Percentiles rank a stretch among this genome's conserved stretches.
Conservation (phyloP, 2,113 vertebrate species). For the Oreochromis aureus region DNA sequence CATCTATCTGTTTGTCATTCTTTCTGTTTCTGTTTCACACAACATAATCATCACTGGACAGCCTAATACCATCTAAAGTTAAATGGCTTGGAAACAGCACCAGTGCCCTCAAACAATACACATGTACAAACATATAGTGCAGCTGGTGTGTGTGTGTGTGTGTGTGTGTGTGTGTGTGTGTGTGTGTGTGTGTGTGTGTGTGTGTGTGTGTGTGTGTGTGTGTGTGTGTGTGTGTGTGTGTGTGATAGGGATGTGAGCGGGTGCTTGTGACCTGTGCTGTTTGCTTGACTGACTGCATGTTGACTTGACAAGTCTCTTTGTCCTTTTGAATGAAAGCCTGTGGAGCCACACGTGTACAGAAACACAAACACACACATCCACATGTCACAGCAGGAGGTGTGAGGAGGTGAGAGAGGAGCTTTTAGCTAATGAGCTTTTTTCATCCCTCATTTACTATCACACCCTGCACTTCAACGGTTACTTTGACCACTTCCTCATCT, state of each 20-base stretch:
- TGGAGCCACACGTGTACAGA: neutral
- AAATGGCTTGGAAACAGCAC: slow-evolving; percentile 50
- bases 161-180: neutral
- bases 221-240: neutral
- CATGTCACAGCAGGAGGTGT: slow-evolving; percentile 24
- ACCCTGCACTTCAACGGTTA: neutral
- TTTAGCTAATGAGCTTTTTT: slow-evolving; percentile 44
- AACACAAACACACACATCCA: neutral
- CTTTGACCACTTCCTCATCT: neutral
- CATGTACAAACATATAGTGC: neutral
- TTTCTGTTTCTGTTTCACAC: neutral
- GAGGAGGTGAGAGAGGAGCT: slow-evolving; percentile 28
- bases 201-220: neutral
- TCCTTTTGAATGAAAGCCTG: slow-evolving; percentile 36
- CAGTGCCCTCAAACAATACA: slow-evolving; percentile 6
- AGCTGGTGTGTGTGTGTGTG: neutral
- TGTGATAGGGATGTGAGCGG: neutral
- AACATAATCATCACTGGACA: slow-evolving; percentile 24
- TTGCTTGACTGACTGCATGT: slow-evolving; percentile 35
- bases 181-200: neutral
- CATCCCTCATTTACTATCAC: neutral
- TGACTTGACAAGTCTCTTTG: slow-evolving; percentile 49
- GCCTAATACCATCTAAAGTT: slow-evolving; percentile 25
- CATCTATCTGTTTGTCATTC: neutral
- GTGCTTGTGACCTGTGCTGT: neutral